These are phyloP conservation scores for Cheilosia vernalis DNA, from an alignment of 2,888 invertebrate species.

Conservation along the genomic window DNA sequence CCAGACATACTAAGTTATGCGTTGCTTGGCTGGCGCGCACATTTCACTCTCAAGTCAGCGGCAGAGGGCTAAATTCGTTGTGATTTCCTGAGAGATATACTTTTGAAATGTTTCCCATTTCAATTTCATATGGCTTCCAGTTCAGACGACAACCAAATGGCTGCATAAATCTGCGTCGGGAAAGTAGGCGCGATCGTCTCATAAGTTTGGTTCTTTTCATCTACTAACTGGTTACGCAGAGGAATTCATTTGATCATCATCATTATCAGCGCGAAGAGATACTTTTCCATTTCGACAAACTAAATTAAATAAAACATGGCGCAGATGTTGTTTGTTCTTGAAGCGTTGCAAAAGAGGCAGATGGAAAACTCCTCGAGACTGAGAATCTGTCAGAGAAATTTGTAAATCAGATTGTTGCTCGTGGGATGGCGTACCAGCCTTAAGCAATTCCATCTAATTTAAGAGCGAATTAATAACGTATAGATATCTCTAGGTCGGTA, in stretches of 20 bases:
- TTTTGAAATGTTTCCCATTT: slow-evolving; percentile 60
- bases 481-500: too few relatives aligned
- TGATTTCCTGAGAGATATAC: slow-evolving; percentile 36
- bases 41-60: slow-evolving; percentile 45
- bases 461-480: background rate
- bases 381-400: slow-evolving; percentile 1
- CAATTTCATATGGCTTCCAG: slow-evolving; percentile 44
- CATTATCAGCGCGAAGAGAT: slow-evolving; percentile 10
- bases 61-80: slow-evolving; percentile 50
- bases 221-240: slow-evolving; percentile 41
- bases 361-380: background rate
- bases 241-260: slow-evolving; percentile 69
- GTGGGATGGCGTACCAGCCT: background rate
- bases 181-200: slow-evolving; percentile 23
- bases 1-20: slow-evolving; percentile 48
- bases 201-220: slow-evolving; percentile 35
- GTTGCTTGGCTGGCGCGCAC: slow-evolving; percentile 15
- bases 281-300: slow-evolving; percentile 2
- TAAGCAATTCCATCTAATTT: background rate
- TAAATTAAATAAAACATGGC: slow-evolving; percentile 1
- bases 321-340: slow-evolving; percentile 44
- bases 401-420: background rate
- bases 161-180: slow-evolving; percentile 59
- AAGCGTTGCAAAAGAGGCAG: slow-evolving; percentile 28
- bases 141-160: slow-evolving; percentile 65